A percentile compares a stretch with the other conserved stretches of the same genome.
Evolutionary conservation across 2,113 vertebrate genomes (phyloP).

Genomic region (Boulengeromyrus knoepffleri): DNA sequence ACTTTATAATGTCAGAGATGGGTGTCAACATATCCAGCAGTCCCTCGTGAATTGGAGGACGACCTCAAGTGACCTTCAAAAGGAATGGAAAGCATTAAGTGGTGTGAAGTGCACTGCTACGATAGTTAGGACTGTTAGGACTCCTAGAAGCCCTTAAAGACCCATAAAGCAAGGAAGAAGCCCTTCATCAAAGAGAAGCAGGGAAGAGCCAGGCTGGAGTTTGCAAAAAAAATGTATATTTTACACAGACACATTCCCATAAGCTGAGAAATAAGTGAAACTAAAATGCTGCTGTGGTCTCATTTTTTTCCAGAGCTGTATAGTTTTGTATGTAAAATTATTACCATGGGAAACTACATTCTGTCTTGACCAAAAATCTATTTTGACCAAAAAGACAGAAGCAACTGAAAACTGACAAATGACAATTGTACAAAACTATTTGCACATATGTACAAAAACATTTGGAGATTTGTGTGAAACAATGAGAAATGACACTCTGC

Average conservation of each 20-base stretch:
- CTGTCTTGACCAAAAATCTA: too few relatives aligned
- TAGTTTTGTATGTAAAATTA: neutral
- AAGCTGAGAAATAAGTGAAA: neutral
- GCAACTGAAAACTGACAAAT: neutral
- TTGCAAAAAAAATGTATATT: neutral
- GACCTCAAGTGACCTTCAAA: neutral
- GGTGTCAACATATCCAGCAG: neutral
- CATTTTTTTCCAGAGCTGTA: neutral
- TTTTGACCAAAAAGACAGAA: neutral
- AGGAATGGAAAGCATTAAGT: neutral
- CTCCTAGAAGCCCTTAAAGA: neutral
- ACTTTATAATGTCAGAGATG: neutral
- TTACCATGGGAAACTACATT: neutral
- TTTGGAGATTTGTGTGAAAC: neutral
- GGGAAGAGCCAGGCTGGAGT: neutral
- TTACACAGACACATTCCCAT: neutral
- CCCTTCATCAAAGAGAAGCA: too few relatives aligned
- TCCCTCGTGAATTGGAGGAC: neutral
- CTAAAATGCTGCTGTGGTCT: neutral
- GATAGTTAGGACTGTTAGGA: neutral
- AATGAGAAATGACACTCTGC: neutral
- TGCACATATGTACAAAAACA: neutral
- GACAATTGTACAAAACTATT: neutral
- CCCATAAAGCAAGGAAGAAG: neutral
- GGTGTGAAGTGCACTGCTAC: neutral